Percentiles rank a stretch among this genome's conserved stretches.
These are phyloP conservation scores for Xenentodon cancila DNA, from an alignment of 2,797 vertebrate genomes.

Conservation along the genomic window DNA sequence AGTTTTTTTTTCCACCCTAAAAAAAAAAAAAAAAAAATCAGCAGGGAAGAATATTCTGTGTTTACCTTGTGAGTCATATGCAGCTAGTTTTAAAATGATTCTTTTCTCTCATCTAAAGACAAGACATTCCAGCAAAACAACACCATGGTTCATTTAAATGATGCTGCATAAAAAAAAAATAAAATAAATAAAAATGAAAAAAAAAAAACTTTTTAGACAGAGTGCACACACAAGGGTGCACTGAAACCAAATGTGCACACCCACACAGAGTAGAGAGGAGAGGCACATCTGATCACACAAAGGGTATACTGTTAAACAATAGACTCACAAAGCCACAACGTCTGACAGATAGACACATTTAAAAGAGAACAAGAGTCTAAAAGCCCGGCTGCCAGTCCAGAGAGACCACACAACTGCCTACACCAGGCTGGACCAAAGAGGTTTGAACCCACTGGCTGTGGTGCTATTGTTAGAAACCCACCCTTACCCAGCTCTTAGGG, in stretches of 20 bases:
- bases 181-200: too few species aligned
- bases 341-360: conserved; percentile 50
- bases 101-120: conserved; percentile 36
- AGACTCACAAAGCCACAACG: conserved; percentile 29
- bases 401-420: conserved; percentile 42
- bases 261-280: conserved; percentile 36
- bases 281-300: conserved; percentile 37
- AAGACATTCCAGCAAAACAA: conserved; percentile 42
- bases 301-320: conserved; percentile 49
- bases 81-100: conserved; percentile 24
- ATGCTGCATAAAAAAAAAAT: conserved; percentile 16
- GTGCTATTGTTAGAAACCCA: conserved; percentile 22
- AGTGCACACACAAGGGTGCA: conserved; percentile 33
- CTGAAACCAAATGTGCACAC: conserved; percentile 48
- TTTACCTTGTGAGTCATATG: conserved; percentile 36
- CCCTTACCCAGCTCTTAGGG: not conserved
- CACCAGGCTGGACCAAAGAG: conserved; percentile 32
- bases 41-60: conserved; percentile 9
- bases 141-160: conserved; percentile 41
- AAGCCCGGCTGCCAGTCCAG: conserved; percentile 28
- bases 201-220: conserved; percentile 26
- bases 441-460: conserved; percentile 26
- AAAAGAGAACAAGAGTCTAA: conserved; percentile 50
- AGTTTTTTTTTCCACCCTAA: not conserved
- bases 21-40: conserved; percentile 16